A percentile compares a stretch with the other conserved stretches of the same genome.
Conservation (phyloP, 2,113 vertebrate genomes). For the Fukomys damarensis region DNA sequence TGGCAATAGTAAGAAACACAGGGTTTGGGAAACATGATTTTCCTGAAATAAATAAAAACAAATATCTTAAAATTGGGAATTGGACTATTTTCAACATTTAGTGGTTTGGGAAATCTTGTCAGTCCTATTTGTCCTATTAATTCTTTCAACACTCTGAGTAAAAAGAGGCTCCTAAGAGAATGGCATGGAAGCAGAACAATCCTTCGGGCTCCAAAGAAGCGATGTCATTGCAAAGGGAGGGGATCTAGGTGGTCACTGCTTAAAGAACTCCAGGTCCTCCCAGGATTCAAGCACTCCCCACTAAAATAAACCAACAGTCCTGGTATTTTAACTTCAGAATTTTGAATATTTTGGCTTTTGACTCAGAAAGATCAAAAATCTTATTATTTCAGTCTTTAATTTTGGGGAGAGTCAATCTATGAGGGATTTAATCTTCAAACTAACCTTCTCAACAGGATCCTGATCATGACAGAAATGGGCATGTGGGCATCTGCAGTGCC, state of each 20-base stretch:
- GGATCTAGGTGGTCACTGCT: no score
- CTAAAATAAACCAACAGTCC: not conserved
- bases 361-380: not conserved
- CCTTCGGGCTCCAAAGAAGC: not conserved
- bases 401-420: not conserved
- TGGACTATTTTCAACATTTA: not conserved
- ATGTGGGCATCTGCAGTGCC: accelerated
- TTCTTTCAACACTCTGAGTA: not conserved
- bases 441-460: not conserved
- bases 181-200: no score
- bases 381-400: not conserved
- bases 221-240: no score
- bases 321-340: not conserved
- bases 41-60: not conserved
- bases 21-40: accelerated
- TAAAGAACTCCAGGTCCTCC: not conserved
- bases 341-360: not conserved
- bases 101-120: not conserved
- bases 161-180: not conserved
- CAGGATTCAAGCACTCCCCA: not conserved
- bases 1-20: not conserved
- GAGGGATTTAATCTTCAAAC: not conserved
- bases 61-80: not conserved
- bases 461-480: accelerated
- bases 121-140: not conserved